Conservation (phyloP, 2,113 vertebrate genomes). For the Saccopteryx bilineata region DNA sequence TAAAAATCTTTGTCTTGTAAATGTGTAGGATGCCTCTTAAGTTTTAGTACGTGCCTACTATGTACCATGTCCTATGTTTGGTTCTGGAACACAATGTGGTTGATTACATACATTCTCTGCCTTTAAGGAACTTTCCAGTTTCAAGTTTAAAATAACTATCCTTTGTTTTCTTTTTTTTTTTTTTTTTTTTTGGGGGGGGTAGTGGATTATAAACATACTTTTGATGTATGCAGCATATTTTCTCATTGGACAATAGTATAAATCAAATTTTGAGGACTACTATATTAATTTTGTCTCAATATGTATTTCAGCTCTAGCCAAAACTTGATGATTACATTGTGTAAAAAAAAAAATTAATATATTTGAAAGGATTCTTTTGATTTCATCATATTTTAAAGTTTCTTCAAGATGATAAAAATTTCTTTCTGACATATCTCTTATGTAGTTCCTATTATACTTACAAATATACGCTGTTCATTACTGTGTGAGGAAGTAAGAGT, state of each 20-base stretch:
- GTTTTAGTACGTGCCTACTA: neutral
- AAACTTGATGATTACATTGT: conserved; percentile 29
- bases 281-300: neutral
- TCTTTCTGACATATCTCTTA: conserved; percentile 48
- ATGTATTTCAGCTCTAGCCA: neutral
- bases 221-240: neutral
- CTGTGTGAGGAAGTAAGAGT: conserved; percentile 62
- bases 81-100: neutral
- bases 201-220: neutral
- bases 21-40: neutral
- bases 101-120: neutral
- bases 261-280: neutral
- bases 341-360: neutral
- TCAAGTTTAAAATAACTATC: neutral
- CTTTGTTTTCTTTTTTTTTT: neutral
- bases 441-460: neutral
- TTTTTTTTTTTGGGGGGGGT: neutral
- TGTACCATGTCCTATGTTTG: fast-evolving
- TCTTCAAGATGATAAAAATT: conserved; percentile 30
- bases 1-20: neutral
- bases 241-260: neutral
- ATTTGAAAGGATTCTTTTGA: conserved; percentile 14
- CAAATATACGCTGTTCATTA: conserved; percentile 66
- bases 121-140: neutral
- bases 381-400: neutral